Conservation (phyloP, 2,888 invertebrate genomes). For the Phalangium opilio region DNA sequence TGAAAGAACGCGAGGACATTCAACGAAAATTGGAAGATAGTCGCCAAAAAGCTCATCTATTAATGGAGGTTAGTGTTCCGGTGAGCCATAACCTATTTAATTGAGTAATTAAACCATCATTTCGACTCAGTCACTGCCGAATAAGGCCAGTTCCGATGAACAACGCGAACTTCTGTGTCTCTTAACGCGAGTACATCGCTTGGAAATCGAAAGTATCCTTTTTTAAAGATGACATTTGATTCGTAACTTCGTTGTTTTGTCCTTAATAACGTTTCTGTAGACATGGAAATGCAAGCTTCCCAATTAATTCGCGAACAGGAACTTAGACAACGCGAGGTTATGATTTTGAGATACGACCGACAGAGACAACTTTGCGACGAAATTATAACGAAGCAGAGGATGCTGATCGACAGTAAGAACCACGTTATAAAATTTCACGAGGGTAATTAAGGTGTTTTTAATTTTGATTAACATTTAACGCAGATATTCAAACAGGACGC, state of each 20-base stretch:
- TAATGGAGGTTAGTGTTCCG: constrained; percentile 55
- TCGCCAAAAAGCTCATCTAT: constrained; percentile 54
- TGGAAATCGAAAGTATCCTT: constrained; percentile 74
- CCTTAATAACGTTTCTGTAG: too few species aligned
- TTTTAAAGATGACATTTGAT: too few species aligned
- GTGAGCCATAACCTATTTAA: background rate
- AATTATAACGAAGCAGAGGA: constrained; percentile 72
- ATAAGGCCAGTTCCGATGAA: constrained; percentile 66
- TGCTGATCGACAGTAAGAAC: constrained; percentile 60
- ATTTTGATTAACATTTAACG: background rate
- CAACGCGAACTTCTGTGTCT: constrained; percentile 75
- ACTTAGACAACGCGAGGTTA: constrained; percentile 62
- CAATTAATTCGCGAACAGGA: constrained; percentile 71
- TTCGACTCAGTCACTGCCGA: constrained; percentile 56
- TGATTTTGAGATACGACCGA: constrained; percentile 63
- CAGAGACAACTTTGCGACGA: constrained; percentile 76
- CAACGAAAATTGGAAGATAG: constrained; percentile 67
- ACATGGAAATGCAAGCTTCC: constrained; percentile 64
- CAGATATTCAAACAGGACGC: too few species aligned
- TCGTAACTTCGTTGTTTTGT: too few species aligned
- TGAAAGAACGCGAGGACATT: constrained; percentile 55
- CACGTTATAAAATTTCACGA: too few species aligned
- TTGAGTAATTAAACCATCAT: constrained; percentile 5
- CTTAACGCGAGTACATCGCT: constrained; percentile 77
- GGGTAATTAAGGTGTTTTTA: background rate